These are phyloP conservation scores for Cyprinella venusta DNA, from an alignment of 2,797 vertebrate genomes.

Conservation along the genomic window DNA sequence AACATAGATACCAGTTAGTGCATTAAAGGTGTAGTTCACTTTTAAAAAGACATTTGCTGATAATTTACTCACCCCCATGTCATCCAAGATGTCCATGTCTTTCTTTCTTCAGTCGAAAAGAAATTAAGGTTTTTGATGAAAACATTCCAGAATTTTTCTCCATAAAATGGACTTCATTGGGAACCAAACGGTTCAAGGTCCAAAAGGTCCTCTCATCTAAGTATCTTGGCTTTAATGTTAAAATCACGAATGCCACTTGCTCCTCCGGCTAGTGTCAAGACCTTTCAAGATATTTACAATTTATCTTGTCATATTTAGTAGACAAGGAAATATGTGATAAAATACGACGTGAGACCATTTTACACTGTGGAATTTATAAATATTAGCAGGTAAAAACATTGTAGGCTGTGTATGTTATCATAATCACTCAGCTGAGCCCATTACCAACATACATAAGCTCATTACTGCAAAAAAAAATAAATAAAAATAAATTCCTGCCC, in stretches of 20 bases:
- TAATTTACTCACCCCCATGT: too few relatives aligned
- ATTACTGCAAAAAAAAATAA: neutral
- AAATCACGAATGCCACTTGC: neutral
- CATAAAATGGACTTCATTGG: too few relatives aligned
- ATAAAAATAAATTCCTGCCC: conserved; percentile 16
- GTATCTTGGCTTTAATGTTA: neutral
- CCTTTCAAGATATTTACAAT: neutral
- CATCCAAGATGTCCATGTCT: too few relatives aligned
- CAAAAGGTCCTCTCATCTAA: too few relatives aligned
- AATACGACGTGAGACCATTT: neutral
- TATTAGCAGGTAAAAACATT: neutral
- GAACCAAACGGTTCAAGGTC: too few relatives aligned
- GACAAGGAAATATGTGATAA: neutral
- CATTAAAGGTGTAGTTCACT: too few relatives aligned
- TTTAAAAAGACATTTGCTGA: too few relatives aligned
- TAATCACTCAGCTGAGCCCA: neutral
- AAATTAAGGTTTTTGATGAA: too few relatives aligned
- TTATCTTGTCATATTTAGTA: too few relatives aligned
- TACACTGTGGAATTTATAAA: neutral
- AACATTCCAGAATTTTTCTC: too few relatives aligned
- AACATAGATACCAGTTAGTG: too few relatives aligned
- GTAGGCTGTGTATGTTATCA: neutral
- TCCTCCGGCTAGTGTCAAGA: neutral
- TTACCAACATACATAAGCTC: neutral
- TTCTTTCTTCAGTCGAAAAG: too few relatives aligned